Conservation (phyloP, 2,113 vertebrate species). For the Hyperoodon ampullatus region DNA sequence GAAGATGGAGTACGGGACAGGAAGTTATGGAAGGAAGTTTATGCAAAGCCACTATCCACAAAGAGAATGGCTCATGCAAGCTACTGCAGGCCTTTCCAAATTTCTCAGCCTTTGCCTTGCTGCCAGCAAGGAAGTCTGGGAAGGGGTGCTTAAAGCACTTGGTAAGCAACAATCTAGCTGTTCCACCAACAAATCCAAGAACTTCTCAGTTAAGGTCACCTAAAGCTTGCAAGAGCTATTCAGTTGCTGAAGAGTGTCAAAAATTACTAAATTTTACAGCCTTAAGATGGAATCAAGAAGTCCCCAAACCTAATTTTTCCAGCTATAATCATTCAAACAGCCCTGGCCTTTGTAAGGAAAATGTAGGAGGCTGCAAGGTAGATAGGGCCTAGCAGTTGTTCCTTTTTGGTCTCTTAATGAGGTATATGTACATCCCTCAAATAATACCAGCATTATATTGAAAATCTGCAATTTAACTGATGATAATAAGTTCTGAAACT, state of each 20-base stretch:
- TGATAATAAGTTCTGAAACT: background rate
- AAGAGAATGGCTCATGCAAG: background rate
- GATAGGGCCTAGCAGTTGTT: background rate
- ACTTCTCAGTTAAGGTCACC: background rate
- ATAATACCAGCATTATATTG: background rate
- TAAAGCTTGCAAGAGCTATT: background rate
- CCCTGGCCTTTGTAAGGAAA: background rate
- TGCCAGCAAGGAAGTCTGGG: background rate
- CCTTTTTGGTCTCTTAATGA: background rate
- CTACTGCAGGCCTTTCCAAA: background rate
- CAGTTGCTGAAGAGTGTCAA: background rate
- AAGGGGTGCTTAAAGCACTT: background rate
- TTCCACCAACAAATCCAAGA: background rate
- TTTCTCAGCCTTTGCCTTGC: background rate
- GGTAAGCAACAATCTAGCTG: background rate
- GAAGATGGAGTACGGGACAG: background rate
- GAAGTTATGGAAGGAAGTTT: background rate
- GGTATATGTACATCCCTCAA: background rate
- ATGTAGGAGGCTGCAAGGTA: background rate
- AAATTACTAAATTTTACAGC: background rate
- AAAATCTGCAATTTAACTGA: background rate
- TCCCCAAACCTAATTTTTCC: background rate
- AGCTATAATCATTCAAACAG: background rate
- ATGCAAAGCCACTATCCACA: background rate
- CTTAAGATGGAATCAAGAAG: background rate